Evolutionary conservation across 2,888 invertebrate species (phyloP).

Genomic region (Xanthia icteritia): DNA sequence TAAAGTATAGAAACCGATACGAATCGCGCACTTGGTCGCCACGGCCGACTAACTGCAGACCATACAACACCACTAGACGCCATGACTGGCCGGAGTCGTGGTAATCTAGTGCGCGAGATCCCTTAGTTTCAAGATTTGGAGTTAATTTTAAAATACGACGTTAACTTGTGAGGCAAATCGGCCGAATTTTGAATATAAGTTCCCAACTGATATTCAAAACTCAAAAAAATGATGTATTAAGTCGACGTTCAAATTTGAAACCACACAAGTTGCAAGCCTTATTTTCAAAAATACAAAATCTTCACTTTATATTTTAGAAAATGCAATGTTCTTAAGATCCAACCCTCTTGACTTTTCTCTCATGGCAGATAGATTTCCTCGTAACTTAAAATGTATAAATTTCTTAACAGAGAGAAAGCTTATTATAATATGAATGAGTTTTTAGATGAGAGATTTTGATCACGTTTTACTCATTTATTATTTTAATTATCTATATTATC

Average conservation of each 20-base stretch:
- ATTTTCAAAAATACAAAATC: neutral
- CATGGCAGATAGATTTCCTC: neutral
- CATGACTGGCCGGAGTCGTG: too few species aligned
- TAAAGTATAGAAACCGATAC: too few species aligned
- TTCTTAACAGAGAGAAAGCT: neutral
- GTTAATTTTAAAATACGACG: neutral
- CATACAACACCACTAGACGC: too few species aligned
- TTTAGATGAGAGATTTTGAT: neutral
- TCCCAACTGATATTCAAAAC: neutral
- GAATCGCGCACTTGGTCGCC: too few species aligned
- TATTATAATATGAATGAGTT: constrained; percentile 8
- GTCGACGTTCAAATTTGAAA: neutral
- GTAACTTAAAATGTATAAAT: neutral
- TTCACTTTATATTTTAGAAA: neutral
- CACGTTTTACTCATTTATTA: neutral
- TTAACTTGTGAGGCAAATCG: neutral
- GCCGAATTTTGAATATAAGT: neutral
- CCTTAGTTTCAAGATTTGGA: neutral
- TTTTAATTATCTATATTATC: neutral
- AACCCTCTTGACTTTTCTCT: neutral
- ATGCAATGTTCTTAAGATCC: neutral
- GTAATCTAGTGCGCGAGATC: too few species aligned
- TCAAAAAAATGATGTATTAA: neutral
- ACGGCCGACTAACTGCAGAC: too few species aligned
- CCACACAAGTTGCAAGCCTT: neutral